Conservation (phyloP, 2,888 invertebrate genomes). For the Gymnoscelis rufifasciata region DNA sequence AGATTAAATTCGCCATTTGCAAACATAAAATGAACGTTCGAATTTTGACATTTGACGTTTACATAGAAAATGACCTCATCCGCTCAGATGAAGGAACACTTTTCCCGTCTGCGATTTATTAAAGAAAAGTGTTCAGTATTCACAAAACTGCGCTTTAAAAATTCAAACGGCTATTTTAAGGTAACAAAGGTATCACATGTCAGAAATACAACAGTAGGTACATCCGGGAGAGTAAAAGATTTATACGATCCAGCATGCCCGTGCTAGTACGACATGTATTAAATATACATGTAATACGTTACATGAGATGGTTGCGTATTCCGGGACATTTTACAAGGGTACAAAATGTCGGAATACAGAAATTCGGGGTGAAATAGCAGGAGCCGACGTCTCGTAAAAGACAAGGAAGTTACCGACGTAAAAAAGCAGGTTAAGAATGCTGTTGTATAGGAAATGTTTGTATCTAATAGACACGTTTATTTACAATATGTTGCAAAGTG, state of each 20-base stretch:
- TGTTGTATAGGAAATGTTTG: no score
- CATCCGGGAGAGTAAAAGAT: slow-evolving; percentile 37
- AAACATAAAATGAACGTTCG: no score
- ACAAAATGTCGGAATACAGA: neutral
- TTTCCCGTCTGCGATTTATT: no score
- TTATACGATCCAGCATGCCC: slow-evolving; percentile 30
- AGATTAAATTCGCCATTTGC: no score
- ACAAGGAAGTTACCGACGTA: no score
- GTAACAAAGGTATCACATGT: neutral
- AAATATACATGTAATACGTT: slow-evolving; percentile 51
- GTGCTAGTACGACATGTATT: slow-evolving; percentile 31
- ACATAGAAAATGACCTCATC: no score
- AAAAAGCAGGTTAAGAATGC: neutral
- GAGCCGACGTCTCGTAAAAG: neutral
- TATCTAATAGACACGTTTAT: no score
- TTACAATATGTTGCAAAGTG: no score
- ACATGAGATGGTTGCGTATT: neutral
- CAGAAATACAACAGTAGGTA: slow-evolving; percentile 21
- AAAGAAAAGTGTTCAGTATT: no score
- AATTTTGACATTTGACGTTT: no score
- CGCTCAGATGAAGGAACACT: no score
- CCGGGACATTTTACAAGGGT: neutral
- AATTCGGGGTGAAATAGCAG: neutral
- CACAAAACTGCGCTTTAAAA: neutral
- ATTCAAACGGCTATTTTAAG: neutral